Conservation (phyloP, 2,888 invertebrate species). For the Steinernema hermaphroditum region DNA sequence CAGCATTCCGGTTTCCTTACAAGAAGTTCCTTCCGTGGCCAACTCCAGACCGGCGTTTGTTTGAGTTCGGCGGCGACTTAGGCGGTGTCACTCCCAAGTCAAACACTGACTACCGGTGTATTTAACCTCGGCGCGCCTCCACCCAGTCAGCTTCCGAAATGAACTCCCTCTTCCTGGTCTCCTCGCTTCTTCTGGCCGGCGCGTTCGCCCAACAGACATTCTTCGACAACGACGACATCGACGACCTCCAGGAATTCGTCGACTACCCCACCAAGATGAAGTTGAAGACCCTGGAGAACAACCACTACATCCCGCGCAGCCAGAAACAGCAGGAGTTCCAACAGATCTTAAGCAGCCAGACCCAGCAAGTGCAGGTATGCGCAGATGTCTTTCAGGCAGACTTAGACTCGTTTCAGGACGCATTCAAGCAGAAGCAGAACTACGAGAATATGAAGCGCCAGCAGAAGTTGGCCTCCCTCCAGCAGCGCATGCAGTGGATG, state of each 20-base stretch:
- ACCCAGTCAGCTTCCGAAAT: background rate
- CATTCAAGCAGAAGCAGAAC: background rate
- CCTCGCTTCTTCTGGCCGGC: background rate
- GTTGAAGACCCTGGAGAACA: background rate
- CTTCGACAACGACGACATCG: slow-evolving; percentile 10
- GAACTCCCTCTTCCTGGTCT: background rate
- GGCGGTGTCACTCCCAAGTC: background rate
- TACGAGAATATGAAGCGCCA: slow-evolving; percentile 8
- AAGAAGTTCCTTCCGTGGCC: too few species aligned
- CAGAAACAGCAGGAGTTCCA: slow-evolving; percentile 5
- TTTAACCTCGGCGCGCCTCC: background rate
- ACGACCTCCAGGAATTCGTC: slow-evolving; percentile 21
- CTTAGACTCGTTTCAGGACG: background rate
- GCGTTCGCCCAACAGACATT: background rate
- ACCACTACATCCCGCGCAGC: background rate
- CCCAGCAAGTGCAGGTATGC: slow-evolving; percentile 6
- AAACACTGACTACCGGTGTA: background rate
- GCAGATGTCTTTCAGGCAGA: too few species aligned
- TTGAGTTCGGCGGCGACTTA: background rate
- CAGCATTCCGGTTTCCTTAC: too few species aligned
- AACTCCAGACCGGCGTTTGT: background rate
- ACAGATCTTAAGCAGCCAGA: background rate
- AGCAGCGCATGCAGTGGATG: slow-evolving; percentile 14
- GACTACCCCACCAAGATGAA: slow-evolving; percentile 14
- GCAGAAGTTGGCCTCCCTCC: background rate